These are phyloP conservation scores for Brachystomella parvula DNA, from an alignment of 1,140 invertebrate species.

Conservation along the genomic window DNA sequence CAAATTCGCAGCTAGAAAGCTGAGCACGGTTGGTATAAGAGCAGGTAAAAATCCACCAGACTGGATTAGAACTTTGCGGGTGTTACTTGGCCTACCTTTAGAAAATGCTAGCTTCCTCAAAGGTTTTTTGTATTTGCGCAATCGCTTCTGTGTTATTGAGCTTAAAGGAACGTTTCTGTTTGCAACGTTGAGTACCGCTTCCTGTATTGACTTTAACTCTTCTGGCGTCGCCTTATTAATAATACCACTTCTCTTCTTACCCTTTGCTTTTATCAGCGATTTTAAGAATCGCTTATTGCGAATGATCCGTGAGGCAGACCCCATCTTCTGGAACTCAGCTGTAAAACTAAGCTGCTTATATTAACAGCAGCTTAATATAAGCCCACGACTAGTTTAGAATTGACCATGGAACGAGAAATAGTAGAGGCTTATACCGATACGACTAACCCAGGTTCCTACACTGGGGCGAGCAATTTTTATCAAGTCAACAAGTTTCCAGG, in stretches of 20 bases:
- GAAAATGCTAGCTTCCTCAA: background rate
- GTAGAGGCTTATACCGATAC: background rate
- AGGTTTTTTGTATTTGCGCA: background rate
- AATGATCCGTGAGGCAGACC: background rate
- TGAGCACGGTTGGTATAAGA: background rate
- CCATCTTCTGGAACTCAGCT: too few relatives aligned
- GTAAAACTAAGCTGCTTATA: background rate
- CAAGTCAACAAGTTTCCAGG: background rate
- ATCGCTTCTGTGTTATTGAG: background rate
- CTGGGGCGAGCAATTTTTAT: background rate
- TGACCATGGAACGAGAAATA: background rate
- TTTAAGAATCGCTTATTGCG: background rate
- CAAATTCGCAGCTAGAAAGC: background rate
- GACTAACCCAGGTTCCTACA: background rate
- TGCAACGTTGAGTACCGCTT: conserved; percentile 18
- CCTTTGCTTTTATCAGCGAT: background rate
- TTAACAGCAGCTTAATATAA: background rate
- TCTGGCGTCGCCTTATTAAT: conserved; percentile 10
- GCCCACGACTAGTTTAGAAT: background rate
- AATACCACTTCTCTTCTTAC: background rate
- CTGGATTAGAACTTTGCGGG: too few relatives aligned
- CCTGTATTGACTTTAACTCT: conserved; percentile 17
- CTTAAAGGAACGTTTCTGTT: conserved; percentile 14
- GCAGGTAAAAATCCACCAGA: too few relatives aligned
- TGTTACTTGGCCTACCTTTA: too few relatives aligned